Evolutionary conservation across 2,113 vertebrate species (phyloP).

Genomic region (Saguinus imperator): DNA sequence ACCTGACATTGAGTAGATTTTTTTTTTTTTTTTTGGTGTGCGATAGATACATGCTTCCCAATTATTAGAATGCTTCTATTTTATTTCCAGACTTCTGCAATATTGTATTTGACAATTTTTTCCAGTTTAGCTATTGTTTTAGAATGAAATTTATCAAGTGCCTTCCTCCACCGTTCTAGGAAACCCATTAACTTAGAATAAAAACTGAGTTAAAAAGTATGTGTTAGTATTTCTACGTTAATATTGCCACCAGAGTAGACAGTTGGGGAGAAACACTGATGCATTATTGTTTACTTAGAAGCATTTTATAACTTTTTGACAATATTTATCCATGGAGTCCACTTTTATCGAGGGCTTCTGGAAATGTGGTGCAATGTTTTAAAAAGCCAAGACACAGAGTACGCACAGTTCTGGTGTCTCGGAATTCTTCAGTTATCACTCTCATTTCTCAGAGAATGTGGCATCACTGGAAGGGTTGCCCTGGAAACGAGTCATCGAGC

Average conservation of each 20-base stretch:
- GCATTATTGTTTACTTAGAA: not conserved
- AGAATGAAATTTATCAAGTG: not conserved
- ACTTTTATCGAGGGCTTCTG: not conserved
- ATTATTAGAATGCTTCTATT: not conserved
- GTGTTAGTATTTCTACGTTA: not conserved
- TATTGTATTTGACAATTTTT: not conserved
- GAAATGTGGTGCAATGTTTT: not conserved
- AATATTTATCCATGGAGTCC: not conserved
- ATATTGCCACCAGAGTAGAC: not conserved
- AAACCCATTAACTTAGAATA: not conserved
- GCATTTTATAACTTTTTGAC: not conserved
- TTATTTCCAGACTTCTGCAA: not conserved
- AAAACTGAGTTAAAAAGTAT: not conserved
- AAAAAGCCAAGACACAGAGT: not conserved
- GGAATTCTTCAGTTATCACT: not conserved
- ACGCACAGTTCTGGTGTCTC: not conserved
- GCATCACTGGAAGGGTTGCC: not conserved
- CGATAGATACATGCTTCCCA: not conserved
- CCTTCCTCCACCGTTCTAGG: not conserved
- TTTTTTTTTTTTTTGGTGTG: not conserved
- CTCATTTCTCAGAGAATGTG: not conserved
- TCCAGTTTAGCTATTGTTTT: not conserved
- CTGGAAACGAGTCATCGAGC: constrained; percentile 9
- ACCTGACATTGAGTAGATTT: fast-evolving
- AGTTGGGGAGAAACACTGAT: not conserved